Percentiles rank a stretch among this genome's conserved stretches.
phyloP scores from a whole-genome alignment of 2,113 vertebrate species.

The Notothenia rossii region DNA sequence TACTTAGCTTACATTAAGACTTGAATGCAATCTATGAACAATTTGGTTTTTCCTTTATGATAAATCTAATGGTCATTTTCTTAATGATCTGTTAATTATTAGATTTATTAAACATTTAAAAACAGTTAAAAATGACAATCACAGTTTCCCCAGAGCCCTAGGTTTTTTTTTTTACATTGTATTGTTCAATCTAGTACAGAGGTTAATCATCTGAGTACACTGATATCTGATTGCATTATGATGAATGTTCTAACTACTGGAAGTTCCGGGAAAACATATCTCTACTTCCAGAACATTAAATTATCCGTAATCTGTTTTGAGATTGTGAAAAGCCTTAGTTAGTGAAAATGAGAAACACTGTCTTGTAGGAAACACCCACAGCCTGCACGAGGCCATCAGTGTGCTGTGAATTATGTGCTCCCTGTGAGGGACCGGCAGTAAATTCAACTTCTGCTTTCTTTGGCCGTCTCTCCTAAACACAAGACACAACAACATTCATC shows the following conservation, averaged over 20 bases:
- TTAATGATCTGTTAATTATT: too few species aligned
- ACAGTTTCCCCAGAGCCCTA: too few species aligned
- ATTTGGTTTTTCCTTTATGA: not conserved
- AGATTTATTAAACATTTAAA: too few species aligned
- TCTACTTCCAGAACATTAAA: slow-evolving; percentile 15
- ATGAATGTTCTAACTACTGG: not conserved
- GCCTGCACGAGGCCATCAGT: slow-evolving; percentile 45
- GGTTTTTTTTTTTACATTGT: too few species aligned
- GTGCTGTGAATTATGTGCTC: slow-evolving; percentile 62
- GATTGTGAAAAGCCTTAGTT: slow-evolving; percentile 5
- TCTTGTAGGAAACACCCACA: slow-evolving; percentile 41
- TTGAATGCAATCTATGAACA: not conserved
- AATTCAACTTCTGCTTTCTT: slow-evolving; percentile 66
- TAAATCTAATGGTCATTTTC: not conserved
- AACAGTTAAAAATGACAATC: too few species aligned
- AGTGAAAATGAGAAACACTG: slow-evolving; percentile 32
- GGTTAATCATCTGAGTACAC: too few species aligned
- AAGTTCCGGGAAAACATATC: slow-evolving; percentile 1
- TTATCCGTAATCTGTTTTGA: slow-evolving; percentile 30
- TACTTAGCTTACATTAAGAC: not conserved
- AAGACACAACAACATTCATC: slow-evolving; percentile 41
- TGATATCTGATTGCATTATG: not conserved
- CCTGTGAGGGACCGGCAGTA: slow-evolving; percentile 53
- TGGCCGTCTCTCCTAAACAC: slow-evolving; percentile 54
- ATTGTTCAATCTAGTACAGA: too few species aligned